Evolutionary conservation across 2,888 invertebrate genomes (phyloP), one percentile per base, ranked within the genome.

Genomic region (Eulithis prunata): DNA sequence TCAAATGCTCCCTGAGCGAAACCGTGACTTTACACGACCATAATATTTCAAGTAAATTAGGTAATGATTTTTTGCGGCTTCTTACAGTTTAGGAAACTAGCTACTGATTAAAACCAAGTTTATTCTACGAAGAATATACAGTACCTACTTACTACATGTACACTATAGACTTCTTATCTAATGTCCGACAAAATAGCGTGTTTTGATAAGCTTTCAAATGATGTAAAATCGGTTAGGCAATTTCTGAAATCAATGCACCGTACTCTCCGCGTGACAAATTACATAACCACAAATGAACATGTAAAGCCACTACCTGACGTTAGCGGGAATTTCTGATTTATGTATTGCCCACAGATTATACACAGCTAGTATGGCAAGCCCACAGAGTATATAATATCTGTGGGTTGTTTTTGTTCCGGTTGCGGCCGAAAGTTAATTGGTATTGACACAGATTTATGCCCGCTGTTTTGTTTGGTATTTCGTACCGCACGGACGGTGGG

Each of bases 381-480:
- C 60, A 57, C 52, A 41, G 53, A 53, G 21, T 53, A 57, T 55
- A 57, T 49, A 60, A 60, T 58, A 41, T 55, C 56, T 38, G 55
- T 38, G 46, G 49, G 66, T 66, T 67, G 67, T 71, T 73, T 70
- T 72, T 68, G 63, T 57, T 66, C 61, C 52, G 51, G 66, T 60
- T 71, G 75, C 72, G 75, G 75, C 57, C 72, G 69, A 73, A 76
- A 79, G 79, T 84, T 85, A 85, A 85, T 85, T 85, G 84, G 80
- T 84, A 82, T 85, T 79, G 85, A 83, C 82, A 76, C 74, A 78
- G 83, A 85, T 85, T 84, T 85, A 85, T 82, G 81, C 75, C 74
- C 76, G 77, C 69, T 78, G 77, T 79, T 61, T 59, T 75, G 77
- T 77, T 77, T 71, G 77, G 75, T 75, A 71, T 71, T 76, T 74